These are phyloP conservation scores for Drosophila dunni DNA, from an alignment of 1,140 invertebrate genomes.

Conservation along the genomic window DNA sequence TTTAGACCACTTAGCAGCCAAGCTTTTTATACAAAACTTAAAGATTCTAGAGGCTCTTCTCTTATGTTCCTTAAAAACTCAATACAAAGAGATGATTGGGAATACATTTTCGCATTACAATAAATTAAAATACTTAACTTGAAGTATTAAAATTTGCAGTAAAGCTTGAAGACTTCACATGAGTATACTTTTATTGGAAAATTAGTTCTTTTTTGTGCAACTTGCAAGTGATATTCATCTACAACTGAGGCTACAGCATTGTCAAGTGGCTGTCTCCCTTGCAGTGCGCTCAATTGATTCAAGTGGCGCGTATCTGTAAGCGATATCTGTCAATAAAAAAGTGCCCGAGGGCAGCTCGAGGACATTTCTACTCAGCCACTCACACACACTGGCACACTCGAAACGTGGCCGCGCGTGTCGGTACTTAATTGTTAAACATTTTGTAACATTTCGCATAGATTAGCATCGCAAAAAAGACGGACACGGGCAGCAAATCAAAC, in stretches of 20 bases:
- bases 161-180: too few species aligned
- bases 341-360: conserved; percentile 26
- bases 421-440: conserved; percentile 84
- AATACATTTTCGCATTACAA: too few species aligned
- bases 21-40: too few species aligned
- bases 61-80: too few species aligned
- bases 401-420: conserved; percentile 79
- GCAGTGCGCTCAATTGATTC: conserved; percentile 44
- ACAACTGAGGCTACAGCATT: neutral
- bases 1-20: too few species aligned
- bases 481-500: conserved; percentile 68
- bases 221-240: conserved; percentile 49
- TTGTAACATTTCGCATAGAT: conserved; percentile 83
- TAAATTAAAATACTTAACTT: too few species aligned
- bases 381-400: conserved; percentile 44
- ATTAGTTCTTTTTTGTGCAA: conserved; percentile 60
- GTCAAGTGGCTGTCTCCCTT: conserved; percentile 52
- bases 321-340: conserved; percentile 76
- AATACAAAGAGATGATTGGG: too few species aligned
- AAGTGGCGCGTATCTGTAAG: conserved; percentile 67
- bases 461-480: conserved; percentile 79
- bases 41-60: too few species aligned
- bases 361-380: neutral
- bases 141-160: too few species aligned
- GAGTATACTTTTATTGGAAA: neutral